Conservation (phyloP, 2,113 vertebrate genomes). For the Parus major region DNA sequence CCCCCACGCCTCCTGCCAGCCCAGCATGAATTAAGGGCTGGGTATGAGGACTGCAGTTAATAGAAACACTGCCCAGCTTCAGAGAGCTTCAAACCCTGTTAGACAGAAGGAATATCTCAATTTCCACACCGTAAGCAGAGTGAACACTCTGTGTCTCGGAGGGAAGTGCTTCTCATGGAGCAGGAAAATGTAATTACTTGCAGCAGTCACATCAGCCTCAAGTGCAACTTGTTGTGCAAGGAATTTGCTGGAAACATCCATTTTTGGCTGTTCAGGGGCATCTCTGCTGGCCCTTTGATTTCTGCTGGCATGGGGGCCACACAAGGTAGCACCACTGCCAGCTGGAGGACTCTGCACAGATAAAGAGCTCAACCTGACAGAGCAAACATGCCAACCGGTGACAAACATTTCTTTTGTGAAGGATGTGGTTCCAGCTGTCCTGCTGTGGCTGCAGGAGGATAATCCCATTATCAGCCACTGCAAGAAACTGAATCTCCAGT, state of each 20-base stretch:
- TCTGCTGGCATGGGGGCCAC: neutral
- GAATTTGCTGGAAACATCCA: neutral
- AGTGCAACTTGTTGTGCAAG: neutral
- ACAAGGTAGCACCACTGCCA: neutral
- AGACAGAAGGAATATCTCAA: neutral
- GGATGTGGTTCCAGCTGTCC: neutral
- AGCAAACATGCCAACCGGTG: neutral
- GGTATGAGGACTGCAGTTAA: neutral
- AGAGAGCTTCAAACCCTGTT: neutral
- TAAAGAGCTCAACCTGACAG: neutral
- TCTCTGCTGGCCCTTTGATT: neutral
- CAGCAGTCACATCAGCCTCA: neutral
- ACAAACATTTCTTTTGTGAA: neutral
- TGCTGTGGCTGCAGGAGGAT: neutral
- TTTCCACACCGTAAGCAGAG: neutral
- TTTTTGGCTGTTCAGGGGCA: neutral
- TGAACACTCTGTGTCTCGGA: accelerated
- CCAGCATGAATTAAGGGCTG: neutral
- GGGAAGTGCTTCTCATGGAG: neutral
- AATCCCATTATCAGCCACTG: neutral
- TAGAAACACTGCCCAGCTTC: neutral
- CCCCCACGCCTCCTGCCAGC: neutral
- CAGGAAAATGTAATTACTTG: neutral
- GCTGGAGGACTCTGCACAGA: neutral
- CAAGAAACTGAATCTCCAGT: neutral